Percentiles rank a stretch among this genome's conserved stretches.
Conservation (phyloP, 2,797 vertebrate species). For the Oreortyx pictus region DNA sequence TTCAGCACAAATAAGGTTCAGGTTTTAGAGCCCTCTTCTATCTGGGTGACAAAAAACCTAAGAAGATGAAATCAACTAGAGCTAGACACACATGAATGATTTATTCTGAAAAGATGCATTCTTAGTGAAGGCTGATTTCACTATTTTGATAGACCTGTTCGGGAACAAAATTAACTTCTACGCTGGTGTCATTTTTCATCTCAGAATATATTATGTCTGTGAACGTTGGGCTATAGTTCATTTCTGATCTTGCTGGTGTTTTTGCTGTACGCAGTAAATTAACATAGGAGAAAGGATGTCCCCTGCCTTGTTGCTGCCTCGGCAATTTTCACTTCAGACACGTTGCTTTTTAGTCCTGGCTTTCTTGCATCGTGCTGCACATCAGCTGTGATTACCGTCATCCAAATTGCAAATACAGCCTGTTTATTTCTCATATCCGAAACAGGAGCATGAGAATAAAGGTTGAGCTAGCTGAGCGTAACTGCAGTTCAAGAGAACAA, state of each 20-base stretch:
- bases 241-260: not conserved
- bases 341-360: not conserved
- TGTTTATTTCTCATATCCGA: slow-evolving; percentile 19
- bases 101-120: not conserved
- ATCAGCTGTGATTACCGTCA: not conserved
- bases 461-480: not conserved
- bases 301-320: not conserved
- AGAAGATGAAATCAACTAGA: slow-evolving; percentile 25
- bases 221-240: not conserved
- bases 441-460: slow-evolving; percentile 10
- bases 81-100: not conserved
- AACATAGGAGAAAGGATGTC: not conserved
- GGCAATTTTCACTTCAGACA: slow-evolving; percentile 37
- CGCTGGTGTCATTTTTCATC: not conserved
- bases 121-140: not conserved
- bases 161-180: not conserved
- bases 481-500: not conserved
- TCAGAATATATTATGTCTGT: not conserved
- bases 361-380: slow-evolving; percentile 10
- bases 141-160: not conserved
- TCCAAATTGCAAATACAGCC: not conserved
- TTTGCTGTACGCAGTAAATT: not conserved
- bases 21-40: not conserved
- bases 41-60: not conserved
- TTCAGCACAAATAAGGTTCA: not conserved